A percentile compares a stretch with the other conserved stretches of the same genome.
phyloP scores from a whole-genome alignment of 2,797 vertebrate genomes.

The Epinephelus malabaricus region DNA sequence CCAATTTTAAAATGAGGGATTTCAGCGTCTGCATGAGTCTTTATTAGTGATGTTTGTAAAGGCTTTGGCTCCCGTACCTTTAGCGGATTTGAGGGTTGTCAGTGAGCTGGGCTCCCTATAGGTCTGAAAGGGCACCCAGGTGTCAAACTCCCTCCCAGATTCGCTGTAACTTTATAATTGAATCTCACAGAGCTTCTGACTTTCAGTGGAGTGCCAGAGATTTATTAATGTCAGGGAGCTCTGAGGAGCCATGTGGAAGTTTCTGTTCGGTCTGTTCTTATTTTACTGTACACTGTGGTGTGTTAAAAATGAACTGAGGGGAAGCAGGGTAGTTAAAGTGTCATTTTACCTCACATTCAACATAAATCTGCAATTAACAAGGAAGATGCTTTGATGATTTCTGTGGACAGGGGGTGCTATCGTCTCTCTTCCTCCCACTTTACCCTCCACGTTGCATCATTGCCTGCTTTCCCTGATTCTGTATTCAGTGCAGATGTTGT shows the following conservation, averaged over 20 bases:
- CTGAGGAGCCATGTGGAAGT: constrained; percentile 69
- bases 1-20: constrained; percentile 80
- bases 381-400: constrained; percentile 49
- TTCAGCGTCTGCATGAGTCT: constrained; percentile 78
- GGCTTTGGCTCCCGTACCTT: constrained; percentile 60
- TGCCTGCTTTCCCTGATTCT: not conserved
- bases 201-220: constrained; percentile 62
- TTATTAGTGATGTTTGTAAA: constrained; percentile 77
- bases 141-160: constrained; percentile 65
- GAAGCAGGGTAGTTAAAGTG: constrained; percentile 64
- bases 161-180: constrained; percentile 65
- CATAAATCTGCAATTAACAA: constrained; percentile 71
- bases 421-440: constrained; percentile 16
- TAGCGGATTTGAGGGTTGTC: constrained; percentile 66
- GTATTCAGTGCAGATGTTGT: not conserved
- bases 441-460: not conserved
- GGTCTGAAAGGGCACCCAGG: constrained; percentile 67
- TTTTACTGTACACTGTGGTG: constrained; percentile 70
- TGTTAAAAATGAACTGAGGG: constrained; percentile 63
- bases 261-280: constrained; percentile 66
- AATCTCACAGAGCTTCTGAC: constrained; percentile 72
- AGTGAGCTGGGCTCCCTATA: constrained; percentile 55
- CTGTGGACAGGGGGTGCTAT: constrained; percentile 10
- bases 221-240: constrained; percentile 73
- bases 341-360: constrained; percentile 55